Evolutionary conservation across 2,888 invertebrate genomes (phyloP), one percentile per base, ranked within the genome.

Genomic region (Synergus itoensis): DNA sequence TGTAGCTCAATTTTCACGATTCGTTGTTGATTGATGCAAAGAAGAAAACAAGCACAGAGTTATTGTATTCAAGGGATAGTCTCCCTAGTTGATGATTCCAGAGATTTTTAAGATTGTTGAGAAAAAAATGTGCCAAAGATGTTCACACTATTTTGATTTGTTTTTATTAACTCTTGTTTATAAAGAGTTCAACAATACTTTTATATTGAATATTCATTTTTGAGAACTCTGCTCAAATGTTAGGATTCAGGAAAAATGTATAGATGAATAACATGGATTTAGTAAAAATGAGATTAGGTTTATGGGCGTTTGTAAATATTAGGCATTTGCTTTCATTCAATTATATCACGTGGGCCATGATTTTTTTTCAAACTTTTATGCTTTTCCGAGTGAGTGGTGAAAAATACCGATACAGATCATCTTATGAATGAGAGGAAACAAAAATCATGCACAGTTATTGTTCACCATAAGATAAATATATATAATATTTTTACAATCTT

Each of bases 91-190:
- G 36, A 73, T 73, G 57, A 73, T 73, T 73, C 73, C 53, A 73
- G 53, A 73, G 73, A 53, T 73, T 18, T 73, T 73, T 73, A 73
- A 73, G 16, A 73, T 53, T 73, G 73, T 73, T 73, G n/a, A 73
- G 36, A 73, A 53, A 12, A 64, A 73, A 73, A 53, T 36, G 28
- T 73, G 73, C 53, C 53, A 73, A 57, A 73, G 9, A 73, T 73
- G 16, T n/a, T n/a, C 11, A 53, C 36, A 73, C 3, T 73, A n/a
- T 53, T 53, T 53, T 14, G 11, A 28, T 28, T 73, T 73, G n/a
- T 36, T 73, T 53, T 40, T 43, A n/a, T 18, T 4, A 73, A 73
- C 18, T 45, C 2, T 43, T 36, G 7, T 53, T 40, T 9, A 36
- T 41, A 53, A 40, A n/a, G 36, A 73, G 53, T 53, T 18, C n/a